Evolutionary conservation across 2,888 invertebrate genomes (phyloP).

Genomic region (Aspidapion aeneum): DNA sequence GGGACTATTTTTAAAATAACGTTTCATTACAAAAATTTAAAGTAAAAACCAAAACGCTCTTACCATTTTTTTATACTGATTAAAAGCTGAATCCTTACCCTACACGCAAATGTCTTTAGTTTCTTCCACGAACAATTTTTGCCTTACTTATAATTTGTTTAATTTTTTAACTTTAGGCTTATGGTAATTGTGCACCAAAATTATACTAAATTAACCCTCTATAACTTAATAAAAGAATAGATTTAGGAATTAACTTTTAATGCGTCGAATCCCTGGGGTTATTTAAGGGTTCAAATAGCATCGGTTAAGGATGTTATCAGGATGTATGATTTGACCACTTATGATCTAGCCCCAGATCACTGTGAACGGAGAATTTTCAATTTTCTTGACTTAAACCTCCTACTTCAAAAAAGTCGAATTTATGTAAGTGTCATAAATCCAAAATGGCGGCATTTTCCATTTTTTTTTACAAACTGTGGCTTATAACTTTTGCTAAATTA

Average conservation of each 20-base stretch:
- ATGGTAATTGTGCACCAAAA: constrained; percentile 4
- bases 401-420: no score
- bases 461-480: no score
- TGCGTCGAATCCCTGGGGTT: neutral
- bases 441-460: no score
- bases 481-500: no score
- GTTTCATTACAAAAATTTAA: neutral
- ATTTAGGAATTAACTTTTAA: constrained; percentile 8
- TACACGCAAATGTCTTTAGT: neutral
- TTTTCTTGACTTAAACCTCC: no score
- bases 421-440: no score
- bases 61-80: constrained; percentile 8
- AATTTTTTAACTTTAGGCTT: constrained; percentile 5
- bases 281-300: constrained; percentile 3
- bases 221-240: constrained; percentile 4
- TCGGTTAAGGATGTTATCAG: constrained; percentile 6
- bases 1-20: neutral
- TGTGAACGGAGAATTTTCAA: no score
- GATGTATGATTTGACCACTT: neutral
- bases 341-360: constrained; percentile 8
- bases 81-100: constrained; percentile 1
- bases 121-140: constrained; percentile 4
- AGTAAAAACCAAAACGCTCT: constrained; percentile 4
- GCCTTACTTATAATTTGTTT: constrained; percentile 5
- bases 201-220: constrained; percentile 6